Percentiles rank a stretch among this genome's conserved stretches.
Conservation (phyloP, 2,888 invertebrate genomes). For the Agonum fuliginosum region DNA sequence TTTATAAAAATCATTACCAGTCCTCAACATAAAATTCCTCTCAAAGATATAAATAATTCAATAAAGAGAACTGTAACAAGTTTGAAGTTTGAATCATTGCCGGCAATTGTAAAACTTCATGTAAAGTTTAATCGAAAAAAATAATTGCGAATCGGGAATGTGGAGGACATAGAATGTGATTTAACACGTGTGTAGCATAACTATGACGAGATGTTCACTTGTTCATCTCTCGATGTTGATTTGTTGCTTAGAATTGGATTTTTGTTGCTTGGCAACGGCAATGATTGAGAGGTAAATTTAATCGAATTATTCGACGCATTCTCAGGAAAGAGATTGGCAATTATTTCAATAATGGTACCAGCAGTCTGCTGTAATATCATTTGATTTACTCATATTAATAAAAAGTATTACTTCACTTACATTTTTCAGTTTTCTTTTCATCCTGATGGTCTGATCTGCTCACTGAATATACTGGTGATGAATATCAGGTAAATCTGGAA, state of each 20-base stretch:
- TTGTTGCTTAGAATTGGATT: not conserved
- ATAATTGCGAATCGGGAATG: slow-evolving; percentile 13
- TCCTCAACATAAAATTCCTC: not conserved
- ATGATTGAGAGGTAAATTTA: not conserved
- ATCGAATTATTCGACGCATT: not conserved
- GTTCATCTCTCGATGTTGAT: not conserved
- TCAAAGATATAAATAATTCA: slow-evolving; percentile 25
- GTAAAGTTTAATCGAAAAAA: slow-evolving; percentile 33
- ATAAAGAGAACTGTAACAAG: slow-evolving; percentile 12
- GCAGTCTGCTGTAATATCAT: too few species aligned
- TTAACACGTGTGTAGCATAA: slow-evolving; percentile 16
- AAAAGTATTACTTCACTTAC: too few species aligned
- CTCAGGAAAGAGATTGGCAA: too few species aligned
- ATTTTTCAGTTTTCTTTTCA: too few species aligned
- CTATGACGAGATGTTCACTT: not conserved
- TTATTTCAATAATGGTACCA: too few species aligned
- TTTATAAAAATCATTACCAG: slow-evolving; percentile 25
- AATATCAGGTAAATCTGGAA: too few species aligned
- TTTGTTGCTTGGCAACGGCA: not conserved
- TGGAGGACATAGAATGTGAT: not conserved
- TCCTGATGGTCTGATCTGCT: too few species aligned
- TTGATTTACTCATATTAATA: too few species aligned
- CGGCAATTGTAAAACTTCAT: slow-evolving; percentile 14
- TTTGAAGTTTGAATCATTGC: slow-evolving; percentile 9
- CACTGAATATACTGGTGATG: too few species aligned